Percentiles rank a stretch among this genome's conserved stretches.
Conservation (phyloP, 2,113 vertebrate species). For the Lophochroa leadbeateri region DNA sequence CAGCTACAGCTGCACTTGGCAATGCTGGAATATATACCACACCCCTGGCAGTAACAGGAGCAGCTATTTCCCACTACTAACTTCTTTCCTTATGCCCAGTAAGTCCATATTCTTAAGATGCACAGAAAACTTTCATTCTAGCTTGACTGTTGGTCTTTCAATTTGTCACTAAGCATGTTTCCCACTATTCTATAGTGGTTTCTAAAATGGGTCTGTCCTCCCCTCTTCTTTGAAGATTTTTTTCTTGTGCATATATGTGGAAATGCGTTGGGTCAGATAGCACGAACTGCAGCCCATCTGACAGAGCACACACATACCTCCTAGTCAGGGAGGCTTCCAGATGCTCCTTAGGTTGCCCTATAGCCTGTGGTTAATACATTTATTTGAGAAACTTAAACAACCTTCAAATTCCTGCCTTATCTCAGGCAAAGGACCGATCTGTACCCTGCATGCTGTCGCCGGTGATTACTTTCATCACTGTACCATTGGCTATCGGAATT, state of each 20-base stretch:
- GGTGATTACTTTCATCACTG: neutral
- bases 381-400: neutral
- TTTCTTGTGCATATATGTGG: neutral
- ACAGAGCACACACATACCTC: neutral
- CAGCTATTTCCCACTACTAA: neutral
- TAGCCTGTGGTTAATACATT: neutral
- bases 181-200: neutral
- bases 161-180: neutral
- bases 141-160: neutral
- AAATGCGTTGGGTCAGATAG: neutral
- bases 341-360: neutral
- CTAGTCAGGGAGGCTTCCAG: neutral
- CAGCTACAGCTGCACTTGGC: neutral
- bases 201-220: neutral
- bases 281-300: neutral
- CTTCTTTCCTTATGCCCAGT: neutral
- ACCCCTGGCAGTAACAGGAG: neutral
- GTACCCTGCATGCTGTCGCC: neutral
- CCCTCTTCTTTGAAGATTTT: neutral
- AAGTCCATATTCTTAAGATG: neutral
- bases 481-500: fast-evolving
- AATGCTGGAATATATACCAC: neutral
- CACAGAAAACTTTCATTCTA: neutral
- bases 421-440: neutral
- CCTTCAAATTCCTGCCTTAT: neutral